Evolutionary conservation across 2,113 vertebrate species (phyloP).

Genomic region (Neogobius melanostomus): DNA sequence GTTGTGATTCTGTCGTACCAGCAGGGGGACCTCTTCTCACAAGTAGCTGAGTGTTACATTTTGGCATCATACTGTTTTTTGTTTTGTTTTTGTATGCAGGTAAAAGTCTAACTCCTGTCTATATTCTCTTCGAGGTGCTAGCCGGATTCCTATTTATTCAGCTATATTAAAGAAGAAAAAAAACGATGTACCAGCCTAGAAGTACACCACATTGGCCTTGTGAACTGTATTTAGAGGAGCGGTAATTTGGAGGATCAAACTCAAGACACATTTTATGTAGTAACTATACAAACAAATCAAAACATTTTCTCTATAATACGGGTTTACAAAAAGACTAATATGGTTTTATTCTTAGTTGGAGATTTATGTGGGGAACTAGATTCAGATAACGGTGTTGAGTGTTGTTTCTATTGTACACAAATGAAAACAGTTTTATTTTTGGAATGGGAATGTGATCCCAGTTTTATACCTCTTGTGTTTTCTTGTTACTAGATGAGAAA

Average conservation of each 20-base stretch:
- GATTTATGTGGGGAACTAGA: conserved; percentile 51
- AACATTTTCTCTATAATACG: conserved; percentile 75
- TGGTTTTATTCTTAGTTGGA: conserved; percentile 69
- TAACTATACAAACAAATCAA: conserved; percentile 31
- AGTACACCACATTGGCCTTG: conserved; percentile 83
- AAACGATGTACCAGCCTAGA: conserved; percentile 74
- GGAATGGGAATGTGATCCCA: conserved; percentile 47
- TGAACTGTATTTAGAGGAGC: conserved; percentile 74
- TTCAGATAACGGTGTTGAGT: conserved; percentile 28
- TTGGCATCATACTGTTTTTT: conserved; percentile 66
- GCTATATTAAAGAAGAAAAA: conserved; percentile 52
- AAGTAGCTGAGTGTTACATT: conserved; percentile 73
- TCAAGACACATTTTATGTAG: conserved; percentile 52
- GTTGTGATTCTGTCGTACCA: conserved; percentile 77
- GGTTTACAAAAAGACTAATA: conserved; percentile 74
- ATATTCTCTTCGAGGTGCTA: conserved; percentile 79
- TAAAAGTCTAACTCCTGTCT: conserved; percentile 75
- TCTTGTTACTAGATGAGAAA: conserved; percentile 55
- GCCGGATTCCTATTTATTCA: conserved; percentile 69
- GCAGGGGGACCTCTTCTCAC: conserved; percentile 69
- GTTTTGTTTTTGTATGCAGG: conserved; percentile 72
- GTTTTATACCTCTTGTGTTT: conserved; percentile 72
- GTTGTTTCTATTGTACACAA: conserved; percentile 48
- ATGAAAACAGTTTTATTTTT: conserved; percentile 48
- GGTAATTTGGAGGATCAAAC: conserved; percentile 59